Evolutionary conservation across 2,888 invertebrate species (phyloP).

Genomic region (Himalopsyche anomala): DNA sequence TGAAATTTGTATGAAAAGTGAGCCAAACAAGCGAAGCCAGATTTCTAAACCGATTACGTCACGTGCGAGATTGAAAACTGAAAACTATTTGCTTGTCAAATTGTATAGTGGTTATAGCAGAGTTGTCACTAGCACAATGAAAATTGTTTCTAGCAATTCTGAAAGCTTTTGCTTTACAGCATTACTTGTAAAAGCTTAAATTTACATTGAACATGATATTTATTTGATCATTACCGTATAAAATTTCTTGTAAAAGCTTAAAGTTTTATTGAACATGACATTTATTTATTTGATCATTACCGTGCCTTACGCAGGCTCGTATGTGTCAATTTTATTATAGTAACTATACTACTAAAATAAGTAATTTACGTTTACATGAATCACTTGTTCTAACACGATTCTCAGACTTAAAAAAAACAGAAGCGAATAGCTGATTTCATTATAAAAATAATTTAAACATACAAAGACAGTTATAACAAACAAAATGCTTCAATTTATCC

Average conservation of each 20-base stretch:
- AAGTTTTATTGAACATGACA: background rate
- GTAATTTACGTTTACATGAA: too few species aligned
- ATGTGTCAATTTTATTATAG: too few species aligned
- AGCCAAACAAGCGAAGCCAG: constrained; percentile 32
- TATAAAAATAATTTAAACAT: too few species aligned
- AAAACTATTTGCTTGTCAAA: constrained; percentile 46
- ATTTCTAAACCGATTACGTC: constrained; percentile 45
- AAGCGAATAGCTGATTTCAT: too few species aligned
- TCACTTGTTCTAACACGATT: too few species aligned
- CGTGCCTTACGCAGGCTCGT: too few species aligned
- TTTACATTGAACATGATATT: background rate
- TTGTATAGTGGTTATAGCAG: constrained; percentile 7
- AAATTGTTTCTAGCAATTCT: background rate
- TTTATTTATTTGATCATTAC: too few species aligned
- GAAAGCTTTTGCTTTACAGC: background rate
- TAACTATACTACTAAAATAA: too few species aligned
- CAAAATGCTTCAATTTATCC: too few species aligned
- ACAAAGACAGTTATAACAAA: too few species aligned
- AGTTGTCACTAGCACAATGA: constrained; percentile 14
- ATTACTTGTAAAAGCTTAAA: background rate
- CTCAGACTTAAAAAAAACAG: too few species aligned
- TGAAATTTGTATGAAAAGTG: constrained; percentile 17
- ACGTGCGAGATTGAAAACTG: constrained; percentile 51
- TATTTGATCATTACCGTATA: too few species aligned
- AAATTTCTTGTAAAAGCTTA: background rate